Base-by-base conservation (phyloP, 2,888 invertebrate genomes). In the Lasioglossum morio region DNA sequence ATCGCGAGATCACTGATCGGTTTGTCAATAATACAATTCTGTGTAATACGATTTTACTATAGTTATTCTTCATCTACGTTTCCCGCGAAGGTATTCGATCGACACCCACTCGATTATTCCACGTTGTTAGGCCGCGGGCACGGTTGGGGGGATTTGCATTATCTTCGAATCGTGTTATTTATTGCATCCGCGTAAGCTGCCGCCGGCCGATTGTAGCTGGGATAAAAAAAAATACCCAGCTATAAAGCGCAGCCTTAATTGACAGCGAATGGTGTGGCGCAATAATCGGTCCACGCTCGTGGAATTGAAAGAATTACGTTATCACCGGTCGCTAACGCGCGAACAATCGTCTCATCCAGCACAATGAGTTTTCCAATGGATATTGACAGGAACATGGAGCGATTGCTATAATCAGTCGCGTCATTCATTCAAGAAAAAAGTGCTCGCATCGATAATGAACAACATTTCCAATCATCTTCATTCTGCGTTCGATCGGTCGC, bases 101-200 rank as follows among this genome's bases (percentile, higher is more conserved):
- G 19, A 23, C n/a, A n/a, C 76, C 14, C 23, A 23, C 30, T 30
- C 48, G 70, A 77, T 77, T 60, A 72, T 70, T 60, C 40, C n/a
- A n/a, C 43, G 48, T 43, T 23, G 80, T 23, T 69, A 10, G 23
- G 70, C 70, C 16, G 23, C 69, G 19, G 48, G 79, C 27, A 43
- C 48, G 53, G 57, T 7, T 19, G 43, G 30, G 34, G 53, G 48
- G 72, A 78, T 72, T 72, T 78, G 63, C 80, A 60, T 72, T 63
- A 79, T 81, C 81, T 81, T 79, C 72, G 63, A 72, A 81, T 81
- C 79, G 48, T 40, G 72, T 81, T 79, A 79, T 81, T 81, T 81
- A 79, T 78, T 79, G 40, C 46, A 16, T 48, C 7, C 19, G 40
- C 14, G 30, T 63, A 72, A 60, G 63, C 48, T 34, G 79, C 34